phyloP scores from a whole-genome alignment of 2,797 vertebrate genomes.

The Alcedo quadribrachys region DNA sequence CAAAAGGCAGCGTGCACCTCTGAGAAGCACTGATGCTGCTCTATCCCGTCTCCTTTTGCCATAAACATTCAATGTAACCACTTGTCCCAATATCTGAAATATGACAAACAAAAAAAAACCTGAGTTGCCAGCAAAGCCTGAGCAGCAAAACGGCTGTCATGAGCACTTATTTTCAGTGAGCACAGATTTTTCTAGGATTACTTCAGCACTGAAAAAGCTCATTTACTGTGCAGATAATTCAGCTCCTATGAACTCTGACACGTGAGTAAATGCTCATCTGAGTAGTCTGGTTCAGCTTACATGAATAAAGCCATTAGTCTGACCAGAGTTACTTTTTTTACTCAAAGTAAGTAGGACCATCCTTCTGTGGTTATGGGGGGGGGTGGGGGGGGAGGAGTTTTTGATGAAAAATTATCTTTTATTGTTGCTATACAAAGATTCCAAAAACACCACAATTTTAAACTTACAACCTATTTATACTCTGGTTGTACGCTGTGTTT shows the following conservation, averaged over 20 bases:
- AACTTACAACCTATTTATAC: not conserved
- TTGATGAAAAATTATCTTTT: not conserved
- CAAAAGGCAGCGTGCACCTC: not conserved
- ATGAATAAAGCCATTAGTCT: not conserved
- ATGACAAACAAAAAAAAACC: not conserved
- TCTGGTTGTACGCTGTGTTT: not conserved
- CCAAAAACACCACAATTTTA: not conserved
- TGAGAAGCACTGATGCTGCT: not conserved
- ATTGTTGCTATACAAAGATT: not conserved
- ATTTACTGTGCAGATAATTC: constrained; percentile 19
- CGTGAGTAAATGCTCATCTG: not conserved
- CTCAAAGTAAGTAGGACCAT: not conserved
- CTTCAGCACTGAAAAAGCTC: not conserved
- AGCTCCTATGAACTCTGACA: constrained; percentile 1
- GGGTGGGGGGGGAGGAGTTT: not conserved
- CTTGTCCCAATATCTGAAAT: not conserved
- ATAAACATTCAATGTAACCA: not conserved
- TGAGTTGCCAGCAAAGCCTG: not conserved
- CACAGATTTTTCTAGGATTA: not conserved
- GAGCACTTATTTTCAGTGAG: not conserved
- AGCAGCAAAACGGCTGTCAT: not conserved
- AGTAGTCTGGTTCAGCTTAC: not conserved
- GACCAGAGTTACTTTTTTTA: not conserved
- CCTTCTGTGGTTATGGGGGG: not conserved
- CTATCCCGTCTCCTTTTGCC: not conserved